These are phyloP conservation scores for Rhombomys opimus DNA, from an alignment of 2,113 vertebrate genomes.

Conservation along the genomic window DNA sequence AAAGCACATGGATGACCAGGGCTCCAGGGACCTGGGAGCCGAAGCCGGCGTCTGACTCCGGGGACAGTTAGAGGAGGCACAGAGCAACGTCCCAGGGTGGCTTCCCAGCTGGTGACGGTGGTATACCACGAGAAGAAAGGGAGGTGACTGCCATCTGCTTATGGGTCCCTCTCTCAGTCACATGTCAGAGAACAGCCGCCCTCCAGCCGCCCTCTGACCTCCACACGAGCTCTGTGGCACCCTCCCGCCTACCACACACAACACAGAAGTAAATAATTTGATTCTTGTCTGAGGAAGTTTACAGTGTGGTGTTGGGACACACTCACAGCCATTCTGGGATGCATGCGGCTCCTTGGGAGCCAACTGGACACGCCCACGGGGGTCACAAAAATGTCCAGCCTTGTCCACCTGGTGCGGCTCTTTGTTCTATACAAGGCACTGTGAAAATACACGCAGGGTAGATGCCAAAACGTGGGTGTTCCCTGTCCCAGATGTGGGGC, in stretches of 20 bases:
- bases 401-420: background rate
- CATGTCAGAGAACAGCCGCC: background rate
- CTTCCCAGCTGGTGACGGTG: background rate
- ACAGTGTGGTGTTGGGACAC: background rate
- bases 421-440: background rate
- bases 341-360: background rate
- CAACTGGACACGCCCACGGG: rapidly evolving
- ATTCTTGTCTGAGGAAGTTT: background rate
- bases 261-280: background rate
- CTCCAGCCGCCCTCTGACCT: background rate
- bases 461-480: background rate
- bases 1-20: background rate
- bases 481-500: background rate
- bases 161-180: background rate
- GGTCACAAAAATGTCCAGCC: background rate
- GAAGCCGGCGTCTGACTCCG: background rate
- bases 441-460: background rate
- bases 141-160: background rate
- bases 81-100: background rate
- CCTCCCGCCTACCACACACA: background rate
- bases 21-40: background rate
- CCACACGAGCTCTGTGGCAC: background rate
- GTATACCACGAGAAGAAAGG: too few relatives aligned
- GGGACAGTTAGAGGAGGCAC: too few relatives aligned
- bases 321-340: background rate